Percentiles rank a stretch among this genome's conserved stretches.
Conservation (phyloP, 2,888 invertebrate species). For the Dermolepida albohirtum region DNA sequence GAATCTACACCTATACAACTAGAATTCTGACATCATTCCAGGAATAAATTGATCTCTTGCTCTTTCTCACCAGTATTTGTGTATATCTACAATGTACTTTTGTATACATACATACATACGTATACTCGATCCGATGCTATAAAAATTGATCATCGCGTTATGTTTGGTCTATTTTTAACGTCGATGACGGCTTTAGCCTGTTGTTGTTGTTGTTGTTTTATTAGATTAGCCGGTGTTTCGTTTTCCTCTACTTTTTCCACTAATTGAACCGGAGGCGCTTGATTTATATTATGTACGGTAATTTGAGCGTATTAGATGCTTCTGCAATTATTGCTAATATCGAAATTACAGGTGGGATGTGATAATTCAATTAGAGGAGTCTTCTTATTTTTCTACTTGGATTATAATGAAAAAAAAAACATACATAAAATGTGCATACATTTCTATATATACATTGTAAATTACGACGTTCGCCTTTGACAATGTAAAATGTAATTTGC, state of each 20-base stretch:
- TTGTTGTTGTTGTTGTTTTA: no score
- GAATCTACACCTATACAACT: not conserved
- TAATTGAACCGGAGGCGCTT: slow-evolving; percentile 16
- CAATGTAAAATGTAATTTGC: no score
- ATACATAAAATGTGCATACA: not conserved
- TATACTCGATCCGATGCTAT: not conserved
- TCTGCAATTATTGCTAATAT: not conserved
- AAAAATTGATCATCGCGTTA: slow-evolving; percentile 1
- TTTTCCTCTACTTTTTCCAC: not conserved
- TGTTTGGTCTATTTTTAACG: slow-evolving; percentile 13
- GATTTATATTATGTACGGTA: slow-evolving; percentile 4
- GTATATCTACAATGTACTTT: not conserved
- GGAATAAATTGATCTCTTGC: slow-evolving; percentile 11
- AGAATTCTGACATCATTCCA: slow-evolving; percentile 7
- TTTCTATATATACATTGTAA: no score
- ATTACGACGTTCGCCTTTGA: no score
- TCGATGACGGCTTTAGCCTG: not conserved
- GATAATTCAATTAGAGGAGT: not conserved
- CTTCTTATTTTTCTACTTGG: no score
- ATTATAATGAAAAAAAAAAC: not conserved
- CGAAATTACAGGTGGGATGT: slow-evolving; percentile 12
- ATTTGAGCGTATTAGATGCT: not conserved
- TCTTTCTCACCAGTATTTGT: not conserved
- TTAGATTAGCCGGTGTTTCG: no score
- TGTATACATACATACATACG: not conserved